These are phyloP conservation scores for Polyommatus icarus DNA, from an alignment of 2,888 invertebrate genomes.

Conservation along the genomic window DNA sequence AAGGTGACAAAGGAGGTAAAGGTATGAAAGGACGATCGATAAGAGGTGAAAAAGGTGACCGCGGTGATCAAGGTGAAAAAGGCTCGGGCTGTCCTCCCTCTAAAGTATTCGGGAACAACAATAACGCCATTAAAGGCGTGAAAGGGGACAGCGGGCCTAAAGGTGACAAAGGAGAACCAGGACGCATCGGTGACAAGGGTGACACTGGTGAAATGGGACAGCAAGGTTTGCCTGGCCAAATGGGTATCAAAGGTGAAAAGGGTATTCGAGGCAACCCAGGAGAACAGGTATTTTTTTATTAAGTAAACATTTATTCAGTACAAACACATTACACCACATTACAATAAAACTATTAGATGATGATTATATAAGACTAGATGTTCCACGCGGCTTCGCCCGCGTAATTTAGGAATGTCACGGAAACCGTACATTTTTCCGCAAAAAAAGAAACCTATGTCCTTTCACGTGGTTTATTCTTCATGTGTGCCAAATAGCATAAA, in stretches of 20 bases:
- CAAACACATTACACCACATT: too few relatives aligned
- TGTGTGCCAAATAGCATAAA: too few relatives aligned
- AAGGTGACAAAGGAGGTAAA: slow-evolving; percentile 86
- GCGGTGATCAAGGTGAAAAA: slow-evolving; percentile 76
- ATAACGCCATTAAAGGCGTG: slow-evolving; percentile 58
- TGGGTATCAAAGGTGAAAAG: slow-evolving; percentile 91
- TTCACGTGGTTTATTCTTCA: too few relatives aligned
- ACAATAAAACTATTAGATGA: too few relatives aligned
- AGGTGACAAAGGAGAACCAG: slow-evolving; percentile 82
- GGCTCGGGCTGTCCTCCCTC: slow-evolving; percentile 66
- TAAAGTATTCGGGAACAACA: slow-evolving; percentile 60
- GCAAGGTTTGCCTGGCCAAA: slow-evolving; percentile 83
- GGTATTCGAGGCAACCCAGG: slow-evolving; percentile 92
- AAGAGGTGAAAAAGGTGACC: slow-evolving; percentile 83
- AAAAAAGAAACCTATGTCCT: too few relatives aligned
- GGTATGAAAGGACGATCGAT: slow-evolving; percentile 78
- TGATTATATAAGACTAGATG: too few relatives aligned
- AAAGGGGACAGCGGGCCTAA: slow-evolving; percentile 79
- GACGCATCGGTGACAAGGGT: slow-evolving; percentile 84
- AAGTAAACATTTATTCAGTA: too few relatives aligned
- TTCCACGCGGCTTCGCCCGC: too few relatives aligned
- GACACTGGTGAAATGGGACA: slow-evolving; percentile 86
- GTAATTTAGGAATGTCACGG: too few relatives aligned
- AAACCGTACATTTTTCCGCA: too few relatives aligned
- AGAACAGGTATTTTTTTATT: slow-evolving; percentile 81